Conservation (phyloP, 2,888 invertebrate genomes). For the Eupithecia dodoneata region DNA sequence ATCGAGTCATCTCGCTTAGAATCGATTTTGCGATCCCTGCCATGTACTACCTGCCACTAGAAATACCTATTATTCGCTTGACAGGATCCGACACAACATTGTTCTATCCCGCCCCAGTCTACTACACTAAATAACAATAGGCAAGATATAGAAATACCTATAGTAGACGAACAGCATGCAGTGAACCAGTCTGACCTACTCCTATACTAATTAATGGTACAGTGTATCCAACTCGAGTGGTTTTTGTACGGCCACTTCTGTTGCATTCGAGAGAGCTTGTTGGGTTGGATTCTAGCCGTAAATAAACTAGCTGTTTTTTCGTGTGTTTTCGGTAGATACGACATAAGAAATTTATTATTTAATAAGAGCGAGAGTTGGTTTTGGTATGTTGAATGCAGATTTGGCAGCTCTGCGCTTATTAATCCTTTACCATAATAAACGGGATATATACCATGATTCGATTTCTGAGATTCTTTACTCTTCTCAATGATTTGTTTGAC, state of each 20-base stretch:
- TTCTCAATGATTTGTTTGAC: too few relatives aligned
- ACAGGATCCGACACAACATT: neutral
- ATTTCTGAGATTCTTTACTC: too few relatives aligned
- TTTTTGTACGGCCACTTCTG: slow-evolving; percentile 5
- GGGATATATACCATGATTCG: too few relatives aligned
- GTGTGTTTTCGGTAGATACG: neutral
- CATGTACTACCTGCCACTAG: neutral
- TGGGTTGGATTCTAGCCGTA: neutral
- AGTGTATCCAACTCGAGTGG: neutral
- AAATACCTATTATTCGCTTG: neutral
- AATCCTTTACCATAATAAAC: too few relatives aligned
- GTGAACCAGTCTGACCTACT: neutral
- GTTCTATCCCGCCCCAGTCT: neutral
- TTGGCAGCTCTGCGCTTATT: neutral
- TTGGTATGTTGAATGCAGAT: neutral
- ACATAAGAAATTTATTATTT: neutral
- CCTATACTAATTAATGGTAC: slow-evolving; percentile 5
- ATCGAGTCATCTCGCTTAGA: neutral
- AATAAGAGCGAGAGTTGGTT: neutral
- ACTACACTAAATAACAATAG: neutral
- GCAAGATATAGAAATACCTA: neutral
- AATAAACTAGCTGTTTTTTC: neutral
- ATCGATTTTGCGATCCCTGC: neutral
- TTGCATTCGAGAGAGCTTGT: neutral
- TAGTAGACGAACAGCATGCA: neutral